Evolutionary conservation across 2,113 vertebrate species (phyloP), one percentile per base, ranked within the genome.

Genomic region (Silurus asotus): DNA sequence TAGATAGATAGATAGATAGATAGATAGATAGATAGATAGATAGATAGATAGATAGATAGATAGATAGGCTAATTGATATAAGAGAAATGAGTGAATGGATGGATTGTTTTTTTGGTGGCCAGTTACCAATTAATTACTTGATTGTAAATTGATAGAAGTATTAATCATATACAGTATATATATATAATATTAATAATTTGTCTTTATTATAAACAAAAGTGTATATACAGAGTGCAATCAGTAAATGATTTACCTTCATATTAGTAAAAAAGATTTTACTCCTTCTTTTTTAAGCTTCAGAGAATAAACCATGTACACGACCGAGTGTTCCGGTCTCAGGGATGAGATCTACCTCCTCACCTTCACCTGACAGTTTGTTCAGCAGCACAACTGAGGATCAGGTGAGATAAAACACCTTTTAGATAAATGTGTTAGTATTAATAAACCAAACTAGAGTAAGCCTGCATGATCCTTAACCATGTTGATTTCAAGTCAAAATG

Each of bases 241-340:
- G 15, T 78, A 78, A 9, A 78, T 58, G 15, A 51, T 53, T 10
- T 76, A 25, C 49, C 72, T 76, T 76, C 70, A 74, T 72, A 69
- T 15, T 45, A 7, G 69, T 72, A 79, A 37, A 14, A 14, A 49
- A 55, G 48, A 75, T 9, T 17, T 28, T 82, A 11, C 53, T 8
- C 55, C 28, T 53, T 14, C 8, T 48, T 89, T 83, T 93, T 87
- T 23, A 93, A 97, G 96, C 92, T 0, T 97, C 96, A 0, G 96
- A 97, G 88, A 94, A 95, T 90, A 97, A 97, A 86, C 94, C 96
- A 0, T 95, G 94, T 59, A 85, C 93, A 58, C 89, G 0, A 79
- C 88, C 93, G 62, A 91, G 92, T 70, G 65, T 87, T 49, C 77
- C 84, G 55, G 58, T 59, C 65, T 90, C 93, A 23, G 88, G 88